Evolutionary conservation across 2,113 vertebrate genomes (phyloP), one percentile per base, ranked within the genome.

Genomic region (Neodontobutis hainanensis): DNA sequence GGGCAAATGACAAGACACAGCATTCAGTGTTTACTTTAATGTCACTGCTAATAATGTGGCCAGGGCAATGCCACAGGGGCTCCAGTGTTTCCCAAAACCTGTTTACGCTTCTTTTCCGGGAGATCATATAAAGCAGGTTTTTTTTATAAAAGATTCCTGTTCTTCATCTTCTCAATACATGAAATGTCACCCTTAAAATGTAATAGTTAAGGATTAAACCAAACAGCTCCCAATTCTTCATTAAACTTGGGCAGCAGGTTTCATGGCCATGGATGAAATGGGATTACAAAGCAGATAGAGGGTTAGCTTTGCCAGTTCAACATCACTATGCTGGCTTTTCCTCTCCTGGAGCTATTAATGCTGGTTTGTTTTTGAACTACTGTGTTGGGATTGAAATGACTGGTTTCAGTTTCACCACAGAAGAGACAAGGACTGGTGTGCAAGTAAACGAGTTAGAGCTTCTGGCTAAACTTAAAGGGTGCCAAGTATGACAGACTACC

Each of bases 91-190:
- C 73, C 76, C 68, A 70, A 42, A 77, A 73, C 77, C 83, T 88
- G 87, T 90, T 90, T 90, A 89, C 83, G 68, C 62, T 45, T 72
- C 70, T 62, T 77, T 81, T 83, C 83, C 85, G 86, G 42, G 81
- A 80, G 60, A 82, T 62, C 66, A 55, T 36, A 55, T 69, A 61
- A 52, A 68, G n/a, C 36, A 44, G 34, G 16, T 12, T 36, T 57
- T 36, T 57, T 14, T 8, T 15, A 11, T 19, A 71, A 11, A 59
- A 36, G 53, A 51, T 72, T 62, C 40, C 14, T 61, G 45, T 61
- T 60, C 61, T 46, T 53, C 15, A 27, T 40, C 48, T 27, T 47
- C 9, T 48, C 42, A 46, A 64, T 19, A 40, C 53, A 9, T 43
- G 6, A 59, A n/a, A 50, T 0, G 49, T 1, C 10, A 40, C 34